A percentile compares a stretch with the other conserved stretches of the same genome.
phyloP scores from a whole-genome alignment of 2,888 invertebrate genomes.

The Coremacera marginata region DNA sequence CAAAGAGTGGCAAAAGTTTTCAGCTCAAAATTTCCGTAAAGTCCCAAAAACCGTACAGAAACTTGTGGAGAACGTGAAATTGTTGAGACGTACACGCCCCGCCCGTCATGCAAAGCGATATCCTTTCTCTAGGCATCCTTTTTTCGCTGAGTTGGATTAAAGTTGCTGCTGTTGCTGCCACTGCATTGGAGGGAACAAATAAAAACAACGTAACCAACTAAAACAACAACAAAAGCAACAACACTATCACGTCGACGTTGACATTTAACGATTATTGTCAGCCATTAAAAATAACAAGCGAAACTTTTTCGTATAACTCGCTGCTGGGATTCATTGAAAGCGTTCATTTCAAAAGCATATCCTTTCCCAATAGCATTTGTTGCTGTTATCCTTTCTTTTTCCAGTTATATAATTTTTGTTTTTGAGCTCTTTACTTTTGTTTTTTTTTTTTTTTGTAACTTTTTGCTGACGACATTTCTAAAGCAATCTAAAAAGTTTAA shows the following conservation, averaged over 20 bases:
- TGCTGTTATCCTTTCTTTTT: neutral
- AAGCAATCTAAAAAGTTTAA: constrained; percentile 32
- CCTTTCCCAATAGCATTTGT: constrained; percentile 24
- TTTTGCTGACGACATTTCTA: constrained; percentile 29
- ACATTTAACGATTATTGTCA: constrained; percentile 69
- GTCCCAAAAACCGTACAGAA: neutral
- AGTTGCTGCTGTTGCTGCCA: constrained; percentile 24
- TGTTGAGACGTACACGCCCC: neutral
- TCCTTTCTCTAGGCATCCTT: neutral
- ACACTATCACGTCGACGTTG: constrained; percentile 42
- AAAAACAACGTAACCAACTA: constrained; percentile 16
- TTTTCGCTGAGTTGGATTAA: constrained; percentile 21
- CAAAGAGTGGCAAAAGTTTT: constrained; percentile 63
- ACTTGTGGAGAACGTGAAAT: no score
- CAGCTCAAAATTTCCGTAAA: neutral
- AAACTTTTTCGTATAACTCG: constrained; percentile 67
- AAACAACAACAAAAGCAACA: constrained; percentile 21
- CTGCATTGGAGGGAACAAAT: constrained; percentile 28
- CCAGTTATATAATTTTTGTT: neutral
- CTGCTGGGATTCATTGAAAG: constrained; percentile 61
- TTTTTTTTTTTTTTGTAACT: neutral
- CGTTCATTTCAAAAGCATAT: constrained; percentile 34
- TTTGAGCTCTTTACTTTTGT: neutral
- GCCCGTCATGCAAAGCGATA: neutral
- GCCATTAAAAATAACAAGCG: constrained; percentile 69